These are phyloP conservation scores for Murina feae DNA, from an alignment of 2,113 vertebrate species.

Conservation along the genomic window DNA sequence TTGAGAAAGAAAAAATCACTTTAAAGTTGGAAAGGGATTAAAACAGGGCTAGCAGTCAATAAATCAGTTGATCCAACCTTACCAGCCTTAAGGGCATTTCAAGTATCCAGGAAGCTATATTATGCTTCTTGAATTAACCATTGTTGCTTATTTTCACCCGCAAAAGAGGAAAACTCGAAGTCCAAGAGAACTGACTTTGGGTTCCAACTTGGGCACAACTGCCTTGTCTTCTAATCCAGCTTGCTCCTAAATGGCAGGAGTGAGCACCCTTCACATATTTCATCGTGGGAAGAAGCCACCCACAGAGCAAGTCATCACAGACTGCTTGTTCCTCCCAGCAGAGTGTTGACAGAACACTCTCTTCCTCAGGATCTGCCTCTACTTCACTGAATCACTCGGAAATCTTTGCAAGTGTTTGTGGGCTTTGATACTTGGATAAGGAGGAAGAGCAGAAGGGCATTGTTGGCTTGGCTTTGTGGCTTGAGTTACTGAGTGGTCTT, in stretches of 20 bases:
- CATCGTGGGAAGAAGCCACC: constrained; percentile 68
- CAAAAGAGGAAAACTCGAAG: background rate
- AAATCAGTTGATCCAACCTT: background rate
- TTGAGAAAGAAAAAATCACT: background rate
- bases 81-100: background rate
- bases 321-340: constrained; percentile 57
- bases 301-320: constrained; percentile 63
- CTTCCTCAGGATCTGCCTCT: constrained; percentile 47
- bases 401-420: constrained; percentile 32
- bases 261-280: constrained; percentile 63
- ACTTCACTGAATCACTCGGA: constrained; percentile 62
- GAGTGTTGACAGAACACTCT: constrained; percentile 64
- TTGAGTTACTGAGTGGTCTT: constrained; percentile 27
- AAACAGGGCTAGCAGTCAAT: background rate
- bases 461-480: constrained; percentile 26
- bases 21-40: background rate
- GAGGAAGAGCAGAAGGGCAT: constrained; percentile 50
- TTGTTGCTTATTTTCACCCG: background rate
- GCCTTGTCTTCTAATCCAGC: constrained; percentile 46
- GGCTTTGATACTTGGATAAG: constrained; percentile 40
- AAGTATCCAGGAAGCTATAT: background rate
- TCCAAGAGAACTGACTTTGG: background rate
- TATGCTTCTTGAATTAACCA: background rate
- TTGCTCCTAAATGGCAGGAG: constrained; percentile 58
- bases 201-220: constrained; percentile 13